Evolutionary conservation across 92 coral and sea anemone genomes (phyloP), one percentile per base, ranked within the genome.

Genomic region (Phenganax subtilis): DNA sequence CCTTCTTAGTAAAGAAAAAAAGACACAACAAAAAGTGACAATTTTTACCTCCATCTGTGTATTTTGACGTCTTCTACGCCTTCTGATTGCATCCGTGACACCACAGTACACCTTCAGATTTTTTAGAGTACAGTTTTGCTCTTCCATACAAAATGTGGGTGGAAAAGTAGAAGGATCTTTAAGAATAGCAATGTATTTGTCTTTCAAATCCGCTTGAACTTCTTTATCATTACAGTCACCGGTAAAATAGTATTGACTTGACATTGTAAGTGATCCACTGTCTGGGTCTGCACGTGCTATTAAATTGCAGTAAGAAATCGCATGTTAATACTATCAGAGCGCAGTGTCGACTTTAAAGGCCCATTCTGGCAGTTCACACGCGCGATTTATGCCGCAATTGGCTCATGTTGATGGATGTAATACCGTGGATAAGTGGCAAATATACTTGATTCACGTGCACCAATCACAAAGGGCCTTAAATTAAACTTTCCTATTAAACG

Each of bases 61-160:
- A 77, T 87, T 96, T 55, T 87, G 89, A 12, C 89, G 86, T 78
- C 97, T 75, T 57, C 97, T 87, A 25, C 97, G 78, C 55, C 97
- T 86, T 20, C 82, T 87, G 28, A 88, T 51, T 15, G 88, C 75
- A 76, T 80, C 85, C 5, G 91, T 85, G 7, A 87, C 88, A 3
- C 97, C 97, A 70, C 97, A 93, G 80, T 66, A 93, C 27, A 93
- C 93, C n/a, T 89, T 87, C 12, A 93, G 86, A 64, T 93, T 91
- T 7, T 76, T 89, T 54, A 91, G 87, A 54, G 82, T 81, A 37
- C 97, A 93, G 7, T 87, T 81, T 8, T 91, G 89, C 12, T 87
- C 47, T 9, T 17, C 57, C 44, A 54, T 29, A 58, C 96, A 91
- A 10, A 77, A 63, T 8, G 87, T 27, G 2, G 60, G 72, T 4